Percentiles rank a stretch among this genome's conserved stretches.
These are phyloP conservation scores for Calidris pugnax DNA, from an alignment of 2,113 vertebrate genomes.

Conservation along the genomic window DNA sequence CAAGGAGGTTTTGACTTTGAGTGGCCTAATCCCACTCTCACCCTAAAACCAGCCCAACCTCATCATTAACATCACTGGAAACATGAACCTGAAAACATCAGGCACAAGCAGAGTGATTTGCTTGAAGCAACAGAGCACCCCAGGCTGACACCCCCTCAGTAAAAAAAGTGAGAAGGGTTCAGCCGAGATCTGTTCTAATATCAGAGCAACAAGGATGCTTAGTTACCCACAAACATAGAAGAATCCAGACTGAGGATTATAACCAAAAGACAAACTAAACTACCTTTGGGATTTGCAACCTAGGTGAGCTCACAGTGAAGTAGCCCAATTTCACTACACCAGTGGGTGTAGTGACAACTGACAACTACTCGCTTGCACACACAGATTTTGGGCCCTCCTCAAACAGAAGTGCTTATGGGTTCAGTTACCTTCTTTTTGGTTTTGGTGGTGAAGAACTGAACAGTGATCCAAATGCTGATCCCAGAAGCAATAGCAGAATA, in stretches of 20 bases:
- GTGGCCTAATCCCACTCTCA: neutral
- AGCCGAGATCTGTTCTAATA: neutral
- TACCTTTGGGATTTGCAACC: neutral
- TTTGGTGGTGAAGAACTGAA: constrained; percentile 71
- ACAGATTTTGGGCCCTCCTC: neutral
- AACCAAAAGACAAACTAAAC: neutral
- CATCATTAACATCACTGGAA: neutral
- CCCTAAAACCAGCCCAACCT: neutral
- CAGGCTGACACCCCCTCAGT: neutral
- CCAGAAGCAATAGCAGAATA: constrained; percentile 82
- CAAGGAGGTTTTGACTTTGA: neutral
- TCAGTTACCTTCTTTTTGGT: constrained; percentile 74
- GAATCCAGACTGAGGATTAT: neutral
- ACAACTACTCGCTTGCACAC: neutral
- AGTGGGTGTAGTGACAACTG: fast-evolving
- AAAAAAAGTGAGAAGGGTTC: neutral
- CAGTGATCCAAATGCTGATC: constrained; percentile 81
- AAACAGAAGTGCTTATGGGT: neutral
- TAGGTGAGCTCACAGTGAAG: neutral
- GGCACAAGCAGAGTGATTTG: neutral
- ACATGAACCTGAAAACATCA: neutral
- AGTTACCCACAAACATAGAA: neutral
- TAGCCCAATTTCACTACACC: neutral
- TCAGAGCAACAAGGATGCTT: fast-evolving
- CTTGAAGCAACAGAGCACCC: neutral